A percentile compares a stretch with the other conserved stretches of the same genome.
These are phyloP conservation scores for Calephelis virginiensis DNA, from an alignment of 1,140 invertebrate genomes.

Conservation along the genomic window DNA sequence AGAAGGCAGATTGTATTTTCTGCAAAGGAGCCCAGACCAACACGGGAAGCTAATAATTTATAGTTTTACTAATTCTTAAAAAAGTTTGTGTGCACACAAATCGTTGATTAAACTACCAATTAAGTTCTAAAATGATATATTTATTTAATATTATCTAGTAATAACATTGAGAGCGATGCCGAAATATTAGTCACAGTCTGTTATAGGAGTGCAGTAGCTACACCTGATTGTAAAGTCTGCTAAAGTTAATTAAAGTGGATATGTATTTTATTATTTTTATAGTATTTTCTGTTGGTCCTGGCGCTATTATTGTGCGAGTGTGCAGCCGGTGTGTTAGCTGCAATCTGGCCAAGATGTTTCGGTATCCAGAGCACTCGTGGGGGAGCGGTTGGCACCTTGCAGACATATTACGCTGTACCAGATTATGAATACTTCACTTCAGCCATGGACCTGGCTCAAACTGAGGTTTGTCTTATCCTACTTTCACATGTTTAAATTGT, in stretches of 20 bases:
- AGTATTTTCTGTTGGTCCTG: constrained; percentile 87
- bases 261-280: constrained; percentile 28
- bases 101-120: too few species aligned
- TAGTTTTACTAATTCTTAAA: too few species aligned
- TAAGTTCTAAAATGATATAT: too few species aligned
- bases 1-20: too few species aligned
- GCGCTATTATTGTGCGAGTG: constrained; percentile 85
- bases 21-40: too few species aligned
- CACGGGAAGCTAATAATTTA: too few species aligned
- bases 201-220: too few species aligned
- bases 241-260: not conserved
- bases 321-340: constrained; percentile 84
- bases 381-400: constrained; percentile 84
- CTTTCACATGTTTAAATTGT: not conserved
- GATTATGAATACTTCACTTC: constrained; percentile 86
- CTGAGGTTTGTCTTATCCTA: constrained; percentile 43
- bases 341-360: constrained; percentile 88
- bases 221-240: too few species aligned
- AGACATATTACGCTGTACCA: constrained; percentile 87
- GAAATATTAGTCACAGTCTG: too few species aligned
- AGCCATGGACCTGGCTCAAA: constrained; percentile 81
- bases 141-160: too few species aligned
- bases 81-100: too few species aligned
- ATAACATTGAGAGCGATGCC: too few species aligned
- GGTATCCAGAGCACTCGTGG: constrained; percentile 84